These are phyloP conservation scores for Drosophila neotestacea DNA, from an alignment of 2,888 invertebrate genomes.

Conservation along the genomic window DNA sequence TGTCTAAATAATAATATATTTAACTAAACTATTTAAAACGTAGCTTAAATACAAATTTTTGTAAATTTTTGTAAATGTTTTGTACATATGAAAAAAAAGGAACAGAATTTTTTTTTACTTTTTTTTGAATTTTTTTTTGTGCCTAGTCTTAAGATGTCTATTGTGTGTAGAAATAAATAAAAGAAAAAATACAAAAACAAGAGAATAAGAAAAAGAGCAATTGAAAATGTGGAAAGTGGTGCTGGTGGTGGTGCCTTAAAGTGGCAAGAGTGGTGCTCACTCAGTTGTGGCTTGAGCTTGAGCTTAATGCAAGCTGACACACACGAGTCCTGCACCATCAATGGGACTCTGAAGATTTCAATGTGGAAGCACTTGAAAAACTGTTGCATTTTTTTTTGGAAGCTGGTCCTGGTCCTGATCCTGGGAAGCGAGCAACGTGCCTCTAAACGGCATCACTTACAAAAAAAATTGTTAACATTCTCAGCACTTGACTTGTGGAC, in stretches of 20 bases:
- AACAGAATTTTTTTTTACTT: constrained; percentile 34
- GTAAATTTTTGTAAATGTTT: constrained; percentile 77
- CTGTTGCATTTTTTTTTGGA: constrained; percentile 70
- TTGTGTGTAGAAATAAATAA: constrained; percentile 69
- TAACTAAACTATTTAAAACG: constrained; percentile 50
- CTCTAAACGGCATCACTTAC: constrained; percentile 73
- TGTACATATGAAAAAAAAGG: constrained; percentile 59
- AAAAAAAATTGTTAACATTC: constrained; percentile 73
- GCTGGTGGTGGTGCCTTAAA: not conserved
- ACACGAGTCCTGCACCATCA: constrained; percentile 61
- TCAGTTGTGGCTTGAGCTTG: constrained; percentile 37
- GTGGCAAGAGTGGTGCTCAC: constrained; percentile 22
- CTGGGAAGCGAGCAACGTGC: constrained; percentile 58
- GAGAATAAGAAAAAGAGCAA: constrained; percentile 41
- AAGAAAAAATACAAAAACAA: constrained; percentile 46
- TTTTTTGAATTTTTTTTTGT: constrained; percentile 62
- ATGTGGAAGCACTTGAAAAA: constrained; percentile 53
- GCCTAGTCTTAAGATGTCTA: constrained; percentile 70
- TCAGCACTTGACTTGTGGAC: constrained; percentile 33
- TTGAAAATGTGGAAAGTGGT: constrained; percentile 13
- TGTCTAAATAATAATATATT: constrained; percentile 19
- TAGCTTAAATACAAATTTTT: constrained; percentile 54
- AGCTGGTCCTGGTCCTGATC: constrained; percentile 5
- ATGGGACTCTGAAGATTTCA: constrained; percentile 18
- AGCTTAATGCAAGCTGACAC: constrained; percentile 75